Evolutionary conservation across 2,113 vertebrate species (phyloP).

Genomic region (Pogonocichla stellata): DNA sequence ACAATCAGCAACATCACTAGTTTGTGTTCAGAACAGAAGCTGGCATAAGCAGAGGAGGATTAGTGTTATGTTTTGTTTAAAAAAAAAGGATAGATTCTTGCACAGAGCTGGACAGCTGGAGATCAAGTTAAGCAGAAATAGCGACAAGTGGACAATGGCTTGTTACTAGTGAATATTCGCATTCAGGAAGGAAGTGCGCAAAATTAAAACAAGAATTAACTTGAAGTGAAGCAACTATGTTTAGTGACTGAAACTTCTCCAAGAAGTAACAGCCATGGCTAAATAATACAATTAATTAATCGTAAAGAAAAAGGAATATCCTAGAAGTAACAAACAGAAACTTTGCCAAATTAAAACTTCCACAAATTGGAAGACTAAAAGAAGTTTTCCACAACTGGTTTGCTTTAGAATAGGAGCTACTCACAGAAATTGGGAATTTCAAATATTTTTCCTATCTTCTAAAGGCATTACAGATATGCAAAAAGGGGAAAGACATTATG

Average conservation of each 20-base stretch:
- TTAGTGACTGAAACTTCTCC: not conserved
- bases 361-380: not conserved
- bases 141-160: not conserved
- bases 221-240: not conserved
- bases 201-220: constrained; percentile 50
- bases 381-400: not conserved
- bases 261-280: not conserved
- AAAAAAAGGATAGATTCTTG: not conserved
- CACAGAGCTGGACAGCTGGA: not conserved
- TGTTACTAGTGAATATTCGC: constrained; percentile 26
- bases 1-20: not conserved
- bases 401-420: not conserved
- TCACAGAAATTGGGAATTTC: not conserved
- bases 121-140: constrained; percentile 26
- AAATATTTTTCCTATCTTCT: not conserved
- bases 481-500: not conserved
- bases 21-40: not conserved
- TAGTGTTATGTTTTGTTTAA: not conserved
- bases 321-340: not conserved
- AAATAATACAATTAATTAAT: not conserved
- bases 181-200: constrained; percentile 42
- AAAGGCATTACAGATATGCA: not conserved
- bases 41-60: not conserved
- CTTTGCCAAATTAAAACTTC: not conserved
- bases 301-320: not conserved